A percentile compares a stretch with the other conserved stretches of the same genome.
These are phyloP conservation scores for Drosophila gaucha DNA, from an alignment of 2,888 invertebrate genomes.

Conservation along the genomic window DNA sequence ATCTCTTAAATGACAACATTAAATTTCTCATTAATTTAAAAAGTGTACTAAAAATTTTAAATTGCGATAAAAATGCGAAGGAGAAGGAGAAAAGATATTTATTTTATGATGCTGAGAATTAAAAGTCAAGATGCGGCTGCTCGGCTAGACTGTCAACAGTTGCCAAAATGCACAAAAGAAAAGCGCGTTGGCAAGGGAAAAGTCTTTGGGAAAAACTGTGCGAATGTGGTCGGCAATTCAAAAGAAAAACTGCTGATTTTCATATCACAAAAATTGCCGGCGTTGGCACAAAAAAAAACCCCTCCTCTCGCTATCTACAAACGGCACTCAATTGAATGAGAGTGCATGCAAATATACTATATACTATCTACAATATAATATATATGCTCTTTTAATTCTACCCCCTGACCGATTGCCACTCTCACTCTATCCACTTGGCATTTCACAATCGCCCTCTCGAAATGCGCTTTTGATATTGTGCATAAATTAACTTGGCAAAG, in stretches of 20 bases:
- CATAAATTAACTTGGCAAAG: conserved; percentile 74
- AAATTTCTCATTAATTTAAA: conserved; percentile 60
- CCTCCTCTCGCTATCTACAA: conserved; percentile 39
- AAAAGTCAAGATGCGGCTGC: conserved; percentile 49
- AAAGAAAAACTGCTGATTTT: conserved; percentile 74
- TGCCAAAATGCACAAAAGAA: conserved; percentile 46
- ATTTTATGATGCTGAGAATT: conserved; percentile 31
- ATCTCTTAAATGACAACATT: conserved; percentile 50
- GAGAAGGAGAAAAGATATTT: not conserved
- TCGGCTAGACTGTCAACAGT: conserved; percentile 54
- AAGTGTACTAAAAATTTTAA: conserved; percentile 15
- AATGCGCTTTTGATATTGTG: conserved; percentile 63
- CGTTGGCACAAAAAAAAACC: conserved; percentile 64
- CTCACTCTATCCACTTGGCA: conserved; percentile 4
- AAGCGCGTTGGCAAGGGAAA: not conserved
- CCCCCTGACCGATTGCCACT: not conserved
- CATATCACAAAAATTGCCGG: conserved; percentile 68
- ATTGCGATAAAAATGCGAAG: conserved; percentile 9
- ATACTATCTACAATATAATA: conserved; percentile 11
- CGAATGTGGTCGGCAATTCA: conserved; percentile 51
- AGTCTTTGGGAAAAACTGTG: not conserved
- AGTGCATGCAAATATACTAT: conserved; percentile 48
- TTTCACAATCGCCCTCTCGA: conserved; percentile 14
- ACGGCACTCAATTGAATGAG: conserved; percentile 54
- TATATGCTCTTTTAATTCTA: conserved; percentile 21